A percentile compares a stretch with the other conserved stretches of the same genome.
Conservation (phyloP, 1,140 invertebrate species). For the Brachionus plicatilis region DNA sequence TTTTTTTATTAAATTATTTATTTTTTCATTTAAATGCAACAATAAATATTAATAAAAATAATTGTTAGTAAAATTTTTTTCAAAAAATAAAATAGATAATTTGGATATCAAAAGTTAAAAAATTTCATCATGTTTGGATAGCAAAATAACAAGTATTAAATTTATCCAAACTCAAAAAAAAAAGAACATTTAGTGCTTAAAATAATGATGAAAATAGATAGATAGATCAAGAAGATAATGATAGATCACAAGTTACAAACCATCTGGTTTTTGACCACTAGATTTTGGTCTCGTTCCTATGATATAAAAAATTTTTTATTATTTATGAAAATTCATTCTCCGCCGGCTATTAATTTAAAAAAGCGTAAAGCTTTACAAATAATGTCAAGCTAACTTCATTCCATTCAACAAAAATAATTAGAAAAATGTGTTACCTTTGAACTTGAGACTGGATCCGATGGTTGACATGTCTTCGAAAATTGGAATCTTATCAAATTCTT, state of each 20-base stretch:
- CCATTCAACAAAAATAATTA: neutral
- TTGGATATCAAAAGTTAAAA: neutral
- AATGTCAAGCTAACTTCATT: neutral
- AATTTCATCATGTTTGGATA: neutral
- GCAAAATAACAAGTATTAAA: neutral
- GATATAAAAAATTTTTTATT: neutral
- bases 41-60: neutral
- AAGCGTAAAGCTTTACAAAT: neutral
- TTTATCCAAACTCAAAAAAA: neutral
- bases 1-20: neutral
- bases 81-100: neutral
- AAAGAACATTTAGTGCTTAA: neutral
- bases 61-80: neutral
- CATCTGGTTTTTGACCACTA: neutral
- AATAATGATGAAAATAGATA: neutral
- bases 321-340: neutral
- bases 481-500: neutral
- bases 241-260: neutral
- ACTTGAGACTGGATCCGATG: neutral
- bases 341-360: neutral
- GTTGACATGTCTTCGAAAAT: neutral
- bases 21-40: neutral
- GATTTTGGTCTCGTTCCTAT: constrained; percentile 9
- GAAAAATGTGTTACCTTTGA: neutral
- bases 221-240: neutral